Base-by-base conservation (phyloP, 2,888 invertebrate species). In the Platerodrilus igneus region DNA sequence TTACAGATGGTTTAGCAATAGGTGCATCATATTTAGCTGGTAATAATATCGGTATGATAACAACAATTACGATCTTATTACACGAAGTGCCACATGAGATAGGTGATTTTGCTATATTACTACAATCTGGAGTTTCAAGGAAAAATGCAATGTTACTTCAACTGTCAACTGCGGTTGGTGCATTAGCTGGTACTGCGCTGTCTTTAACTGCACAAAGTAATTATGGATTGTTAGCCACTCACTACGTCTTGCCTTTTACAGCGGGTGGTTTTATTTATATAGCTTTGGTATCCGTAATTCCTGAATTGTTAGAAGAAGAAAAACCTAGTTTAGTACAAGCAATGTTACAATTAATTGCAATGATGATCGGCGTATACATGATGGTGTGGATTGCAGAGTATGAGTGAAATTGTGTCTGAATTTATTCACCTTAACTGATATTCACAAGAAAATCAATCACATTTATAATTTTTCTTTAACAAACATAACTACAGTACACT, bases 221-320 rank as follows among this genome's bases (percentile, higher is more conserved):
- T 20, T 73, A 73, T 27, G 81, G 81, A 40, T 72, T 73, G 32
- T 68, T 84, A 45, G 84, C 89, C 2, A 82, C 86, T 6, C 78
- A 83, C 4, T 91, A 95, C 80, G 88, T 99, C 35, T 72, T 99
- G 38, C 97, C 99, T 8, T 97, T 99, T 58, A 97, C 96, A 14
- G 96, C 96, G 25, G 96, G 93, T 48, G 95, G 99, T n/a, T 99
- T 99, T 65, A 99, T 99, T 66, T 99, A 99, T 67, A 97, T 99
- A 57, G 99, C 99, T 11, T 92, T 97, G 10, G 99, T 99, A 0
- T 96, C 96, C 47, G 94, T 99, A 13, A 89, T 99, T 62, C 99
- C 99, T 5, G 97, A 99, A 70, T 75, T 99, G 28, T 73, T 99
- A 50, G 88, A 90, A 63, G 92, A 94, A 59, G 78, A 81, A n/a